Evolutionary conservation across 2,113 vertebrate genomes (phyloP), one percentile per base, ranked within the genome.

Genomic region (Calonectris borealis): DNA sequence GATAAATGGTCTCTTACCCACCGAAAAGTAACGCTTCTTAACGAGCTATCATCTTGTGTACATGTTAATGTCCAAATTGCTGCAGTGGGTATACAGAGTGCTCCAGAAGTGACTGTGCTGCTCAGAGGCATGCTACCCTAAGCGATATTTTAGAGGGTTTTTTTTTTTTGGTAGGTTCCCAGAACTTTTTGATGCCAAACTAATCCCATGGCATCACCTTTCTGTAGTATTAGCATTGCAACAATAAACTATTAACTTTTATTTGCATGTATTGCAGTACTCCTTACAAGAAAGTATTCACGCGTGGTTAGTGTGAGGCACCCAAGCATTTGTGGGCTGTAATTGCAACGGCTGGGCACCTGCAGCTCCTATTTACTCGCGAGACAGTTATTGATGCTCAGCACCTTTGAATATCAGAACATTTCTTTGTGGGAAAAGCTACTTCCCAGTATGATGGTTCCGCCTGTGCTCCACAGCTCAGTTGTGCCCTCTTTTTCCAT

Each of bases 1-100:
- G 95, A 97, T 95, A 96, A 98, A 98, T 55, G 52, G 64, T 87
- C 93, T 97, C 85, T 90, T 66, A 71, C 8, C 19, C 76, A 90
- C 64, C 64, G 6, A 58, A 97, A 95, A 90, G 83, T 92, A 97
- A 87, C 29, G 38, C 62, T 48, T 66, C 52, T 70, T 97, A 94
- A 96, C 72, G 72, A 97, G 88, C n/a, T 55, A 89, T 95, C 92
- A 86, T 89, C 89, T 93, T 94, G 80, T 93, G 72, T 94, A 96
- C 69, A 6, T 96, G 94, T 93, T 93, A 85, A 89, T 96, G 96
- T 97, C 76, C 88, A 68, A 51, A 69, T 81, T 88, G 92, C 80
- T 91, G 7, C 57, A 32, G 64, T 69, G 46, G 38, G 66, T 51
- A 19, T 65, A 61, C 24, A 68, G 84, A 83, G 64, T 29, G 91